Conservation (phyloP, 2,797 vertebrate species). For the Coendou prehensilis region DNA sequence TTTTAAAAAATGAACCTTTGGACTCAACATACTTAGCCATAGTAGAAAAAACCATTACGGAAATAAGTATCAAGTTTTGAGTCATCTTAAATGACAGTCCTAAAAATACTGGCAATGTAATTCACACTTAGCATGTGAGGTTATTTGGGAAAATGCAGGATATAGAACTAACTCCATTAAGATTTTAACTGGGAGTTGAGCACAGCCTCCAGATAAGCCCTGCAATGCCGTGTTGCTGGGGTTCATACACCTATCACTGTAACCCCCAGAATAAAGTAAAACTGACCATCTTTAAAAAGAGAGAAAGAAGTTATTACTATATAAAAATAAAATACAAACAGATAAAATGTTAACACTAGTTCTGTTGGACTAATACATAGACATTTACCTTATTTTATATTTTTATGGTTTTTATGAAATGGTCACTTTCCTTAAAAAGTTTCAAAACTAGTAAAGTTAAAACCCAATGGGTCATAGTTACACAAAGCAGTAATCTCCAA, state of each 20-base stretch:
- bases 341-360: neutral
- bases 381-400: neutral
- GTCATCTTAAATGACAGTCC: neutral
- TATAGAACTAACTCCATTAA: neutral
- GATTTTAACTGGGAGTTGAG: neutral
- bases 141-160: neutral
- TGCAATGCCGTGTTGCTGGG: fast-evolving
- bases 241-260: neutral
- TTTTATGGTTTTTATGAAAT: neutral
- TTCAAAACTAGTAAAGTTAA: neutral
- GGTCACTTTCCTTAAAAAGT: neutral
- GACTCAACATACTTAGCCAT: neutral
- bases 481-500: neutral
- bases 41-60: neutral
- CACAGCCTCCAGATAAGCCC: neutral
- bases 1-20: neutral
- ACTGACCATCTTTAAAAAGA: neutral
- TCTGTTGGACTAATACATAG: too few species aligned
- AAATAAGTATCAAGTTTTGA: neutral
- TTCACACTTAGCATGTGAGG: neutral
- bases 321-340: neutral
- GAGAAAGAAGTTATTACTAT: neutral
- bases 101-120: neutral
- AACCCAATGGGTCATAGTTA: neutral
- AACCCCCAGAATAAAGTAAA: neutral